Evolutionary conservation across 64 coral and sea anemone species (phyloP), one percentile per base, ranked within the genome.

Genomic region (Anthopleura sola): DNA sequence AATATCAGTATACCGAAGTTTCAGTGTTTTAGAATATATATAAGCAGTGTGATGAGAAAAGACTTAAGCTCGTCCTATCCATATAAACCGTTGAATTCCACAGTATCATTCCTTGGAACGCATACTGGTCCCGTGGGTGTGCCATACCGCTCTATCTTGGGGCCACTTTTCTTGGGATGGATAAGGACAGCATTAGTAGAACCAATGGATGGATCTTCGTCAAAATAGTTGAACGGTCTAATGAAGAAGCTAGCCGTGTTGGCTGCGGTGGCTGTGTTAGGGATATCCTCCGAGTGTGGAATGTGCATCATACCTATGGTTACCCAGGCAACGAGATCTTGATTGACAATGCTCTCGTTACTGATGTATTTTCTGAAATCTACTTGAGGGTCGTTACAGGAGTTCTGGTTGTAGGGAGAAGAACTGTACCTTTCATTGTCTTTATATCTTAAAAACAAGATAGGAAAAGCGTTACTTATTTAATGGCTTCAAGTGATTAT

Each of bases 251-350:
- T 54, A 82, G 88, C 93, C 6, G 93, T 95, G 86, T 88, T 91
- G 13, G 93, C 58, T n/a, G 58, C 50, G 11, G 94, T 97, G 19
- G 90, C 94, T 17, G 94, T 97, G 80, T 87, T 93, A 9, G 94
- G 94, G 40, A 97, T 83, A 49, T 97, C 94, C 77, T 97, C 94
- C 60, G 94, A 92, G 49, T 97, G 94, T 19, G 94, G 94, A 29
- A 93, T 75, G 39, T 97, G 94, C 75, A 93, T 86, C 36, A 71
- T 81, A 1, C 94, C 94, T 1, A 89, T 87, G 3, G 90, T 93
- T 31, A 97, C 94, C 94, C 94, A 97, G 80, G 94, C 85, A 85
- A 97, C 94, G 53, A 97, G 44, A 40, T 97, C 94, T 79, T 97
- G 68, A 78, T 88, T 97, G 48, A 86, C 38, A 19, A 97, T 93